Evolutionary conservation across 2,888 invertebrate genomes (phyloP), one percentile per base, ranked within the genome.

Genomic region (Melanchra persicariae): DNA sequence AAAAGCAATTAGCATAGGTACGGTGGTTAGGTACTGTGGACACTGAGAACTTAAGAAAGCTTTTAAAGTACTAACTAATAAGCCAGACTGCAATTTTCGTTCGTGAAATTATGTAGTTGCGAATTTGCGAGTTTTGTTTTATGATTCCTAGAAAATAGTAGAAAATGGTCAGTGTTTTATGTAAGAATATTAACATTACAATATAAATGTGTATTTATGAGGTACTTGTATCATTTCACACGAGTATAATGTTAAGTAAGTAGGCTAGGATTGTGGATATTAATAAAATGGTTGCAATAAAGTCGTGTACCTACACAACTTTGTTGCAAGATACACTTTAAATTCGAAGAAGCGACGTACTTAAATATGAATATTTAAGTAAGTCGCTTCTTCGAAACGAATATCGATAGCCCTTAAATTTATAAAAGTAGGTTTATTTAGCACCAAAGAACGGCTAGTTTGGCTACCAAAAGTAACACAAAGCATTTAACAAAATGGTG

Each of bases 1-100:
- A 81, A 85, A 88, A 84, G 86, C 89, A 91, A 92, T 92, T 92
- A 93, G 87, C 92, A 89, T 90, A 90, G 72, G 81, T 85, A 86
- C 83, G 84, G 85, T 70, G 81, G 71, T 83, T 81, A 82, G 70
- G 61, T 43, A 60, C 45, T 82, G 77, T 84, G 82, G 82, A 80
- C 86, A 79, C 74, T 80, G 72, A 40, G 63, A 40, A 54, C 54
- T 54, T 73, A 40, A 73, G 80, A 80, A 70, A 83, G 71, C 80
- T 82, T 78, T 79, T 73, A 65, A 70, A 80, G 57, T 68, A n/a
- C n/a, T n/a, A n/a, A n/a, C n/a, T n/a, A 58, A 63, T 70, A 76
- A 61, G 54, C 37, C 4, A 55, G 34, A 15, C 55, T 22, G 40
- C 47, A 26, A 55, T 62, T 45, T 77, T 67, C 37, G 40, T 62